These are phyloP conservation scores for Drosophila anomelani DNA, from an alignment of 2,888 invertebrate genomes.

Conservation along the genomic window DNA sequence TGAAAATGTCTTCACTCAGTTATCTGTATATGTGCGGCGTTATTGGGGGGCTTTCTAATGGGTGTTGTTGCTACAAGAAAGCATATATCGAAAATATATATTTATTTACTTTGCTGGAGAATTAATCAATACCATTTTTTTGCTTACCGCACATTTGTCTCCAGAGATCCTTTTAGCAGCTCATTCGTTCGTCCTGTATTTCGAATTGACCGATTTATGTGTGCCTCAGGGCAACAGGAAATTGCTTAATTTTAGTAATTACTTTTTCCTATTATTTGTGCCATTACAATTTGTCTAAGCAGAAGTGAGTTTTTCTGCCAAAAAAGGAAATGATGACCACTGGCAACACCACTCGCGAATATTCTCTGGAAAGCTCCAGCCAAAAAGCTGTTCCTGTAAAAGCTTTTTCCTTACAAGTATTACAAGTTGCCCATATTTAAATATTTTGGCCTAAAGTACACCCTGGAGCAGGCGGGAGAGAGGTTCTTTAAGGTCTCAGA, in stretches of 20 bases:
- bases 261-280: background rate
- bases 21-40: conserved; percentile 12
- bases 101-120: conserved; percentile 3
- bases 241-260: background rate
- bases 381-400: conserved; percentile 30
- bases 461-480: background rate
- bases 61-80: conserved; percentile 2
- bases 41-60: background rate
- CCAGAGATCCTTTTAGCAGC: conserved; percentile 1
- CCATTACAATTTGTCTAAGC: background rate
- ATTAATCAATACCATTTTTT: conserved; percentile 37
- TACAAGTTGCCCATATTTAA: conserved; percentile 7
- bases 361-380: conserved; percentile 20
- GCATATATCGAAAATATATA: background rate
- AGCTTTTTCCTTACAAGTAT: conserved; percentile 15
- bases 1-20: conserved; percentile 9
- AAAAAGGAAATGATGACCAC: conserved; percentile 34
- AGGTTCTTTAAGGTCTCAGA: background rate
- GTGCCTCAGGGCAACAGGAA: background rate
- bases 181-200: background rate
- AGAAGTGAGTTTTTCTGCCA: conserved; percentile 14
- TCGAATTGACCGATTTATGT: background rate
- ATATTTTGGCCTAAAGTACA: background rate
- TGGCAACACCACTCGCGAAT: conserved; percentile 23
- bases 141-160: conserved; percentile 27